Evolutionary conservation across 92 coral and sea anemone genomes (phyloP).

Genomic region (Epizoanthus rinbou): DNA sequence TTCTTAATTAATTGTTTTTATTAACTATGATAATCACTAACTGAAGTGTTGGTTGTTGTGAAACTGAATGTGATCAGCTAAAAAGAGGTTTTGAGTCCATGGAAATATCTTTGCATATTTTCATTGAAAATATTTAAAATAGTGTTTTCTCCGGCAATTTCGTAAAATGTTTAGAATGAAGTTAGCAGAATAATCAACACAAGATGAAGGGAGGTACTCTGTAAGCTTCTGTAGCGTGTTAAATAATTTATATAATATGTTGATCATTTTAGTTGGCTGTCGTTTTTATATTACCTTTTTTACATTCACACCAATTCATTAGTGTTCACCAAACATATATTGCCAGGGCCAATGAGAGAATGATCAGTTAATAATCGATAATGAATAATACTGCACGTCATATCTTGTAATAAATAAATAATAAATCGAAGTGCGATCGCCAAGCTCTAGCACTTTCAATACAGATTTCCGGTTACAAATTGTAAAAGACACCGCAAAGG

Average conservation of each 20-base stretch:
- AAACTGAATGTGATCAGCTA: background rate
- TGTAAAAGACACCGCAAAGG: conserved; percentile 34
- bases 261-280: conserved; percentile 7
- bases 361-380: conserved; percentile 19
- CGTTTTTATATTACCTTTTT: conserved; percentile 23
- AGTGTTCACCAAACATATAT: conserved; percentile 5
- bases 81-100: background rate
- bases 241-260: background rate
- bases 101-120: background rate
- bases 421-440: background rate
- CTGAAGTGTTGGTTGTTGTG: background rate
- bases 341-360: conserved; percentile 18
- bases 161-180: background rate
- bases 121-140: background rate
- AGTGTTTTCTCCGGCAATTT: background rate
- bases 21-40: conserved; percentile 11
- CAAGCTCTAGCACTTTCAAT: background rate
- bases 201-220: background rate
- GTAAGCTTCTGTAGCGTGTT: background rate
- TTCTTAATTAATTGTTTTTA: conserved; percentile 15
- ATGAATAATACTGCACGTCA: conserved; percentile 23
- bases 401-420: conserved; percentile 24
- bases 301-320: conserved; percentile 26
- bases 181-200: background rate
- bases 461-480: conserved; percentile 33